Percentiles rank a stretch among this genome's conserved stretches.
phyloP scores from a whole-genome alignment of 2,888 invertebrate genomes.

The Sesamia inferens region DNA sequence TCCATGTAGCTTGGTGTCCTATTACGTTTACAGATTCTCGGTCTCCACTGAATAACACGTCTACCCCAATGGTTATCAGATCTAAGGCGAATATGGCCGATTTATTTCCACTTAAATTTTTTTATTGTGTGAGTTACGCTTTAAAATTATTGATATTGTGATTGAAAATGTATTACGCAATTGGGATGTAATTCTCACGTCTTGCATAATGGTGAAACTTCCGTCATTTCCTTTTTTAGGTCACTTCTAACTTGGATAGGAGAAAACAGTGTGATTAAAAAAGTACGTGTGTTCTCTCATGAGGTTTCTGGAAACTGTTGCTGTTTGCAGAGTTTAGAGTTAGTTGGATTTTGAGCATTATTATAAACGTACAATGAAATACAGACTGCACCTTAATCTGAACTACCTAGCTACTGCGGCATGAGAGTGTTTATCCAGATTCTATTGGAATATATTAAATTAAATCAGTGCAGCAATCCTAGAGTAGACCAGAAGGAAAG shows the following conservation, averaged over 20 bases:
- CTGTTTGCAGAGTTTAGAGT: slow-evolving; percentile 43
- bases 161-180: too few species aligned
- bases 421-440: slow-evolving; percentile 25
- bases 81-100: too few species aligned
- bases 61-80: too few species aligned
- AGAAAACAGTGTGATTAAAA: slow-evolving; percentile 56
- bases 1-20: too few species aligned
- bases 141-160: too few species aligned
- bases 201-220: neutral
- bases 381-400: slow-evolving; percentile 15
- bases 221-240: neutral
- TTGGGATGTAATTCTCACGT: too few species aligned
- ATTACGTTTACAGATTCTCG: too few species aligned
- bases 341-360: slow-evolving; percentile 22
- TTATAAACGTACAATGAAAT: slow-evolving; percentile 32
- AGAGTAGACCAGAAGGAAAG: neutral
- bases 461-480: neutral
- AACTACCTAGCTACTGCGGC: slow-evolving; percentile 15
- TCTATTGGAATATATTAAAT: neutral
- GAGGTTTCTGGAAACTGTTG: slow-evolving; percentile 47
- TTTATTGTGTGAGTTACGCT: too few species aligned
- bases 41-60: too few species aligned
- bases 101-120: too few species aligned
- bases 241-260: slow-evolving; percentile 39
- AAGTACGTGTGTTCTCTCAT: slow-evolving; percentile 59